phyloP scores from a whole-genome alignment of 2,888 invertebrate species.

The Leptopterna dolabrata region DNA sequence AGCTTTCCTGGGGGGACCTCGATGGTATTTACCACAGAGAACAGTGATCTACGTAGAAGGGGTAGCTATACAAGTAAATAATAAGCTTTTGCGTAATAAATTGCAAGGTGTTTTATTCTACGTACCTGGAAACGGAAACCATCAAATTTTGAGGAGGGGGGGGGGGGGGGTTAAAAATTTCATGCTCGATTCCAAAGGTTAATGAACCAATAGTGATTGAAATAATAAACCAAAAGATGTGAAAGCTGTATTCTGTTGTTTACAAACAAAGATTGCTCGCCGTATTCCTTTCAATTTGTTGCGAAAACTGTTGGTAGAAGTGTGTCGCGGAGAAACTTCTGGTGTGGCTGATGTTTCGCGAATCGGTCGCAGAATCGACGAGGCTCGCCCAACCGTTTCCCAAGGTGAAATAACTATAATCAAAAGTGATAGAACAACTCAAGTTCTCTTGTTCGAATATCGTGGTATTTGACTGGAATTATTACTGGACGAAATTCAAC shows the following conservation, averaged over 20 bases:
- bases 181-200: too few species aligned
- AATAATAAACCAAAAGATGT: too few species aligned
- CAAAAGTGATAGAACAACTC: background rate
- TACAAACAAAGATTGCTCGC: background rate
- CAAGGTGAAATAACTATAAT: conserved; percentile 6
- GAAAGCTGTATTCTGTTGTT: background rate
- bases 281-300: background rate
- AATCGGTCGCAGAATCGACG: background rate
- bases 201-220: too few species aligned
- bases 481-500: background rate
- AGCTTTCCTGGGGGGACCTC: too few species aligned
- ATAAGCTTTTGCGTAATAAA: too few species aligned
- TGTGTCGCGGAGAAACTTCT: background rate
- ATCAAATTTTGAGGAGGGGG: too few species aligned
- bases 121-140: too few species aligned
- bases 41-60: too few species aligned
- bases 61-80: too few species aligned
- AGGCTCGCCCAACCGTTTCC: conserved; percentile 2
- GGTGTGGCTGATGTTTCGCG: background rate
- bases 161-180: too few species aligned
- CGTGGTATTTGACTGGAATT: background rate
- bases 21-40: too few species aligned
- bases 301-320: background rate
- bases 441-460: background rate
- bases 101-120: too few species aligned